A percentile compares a stretch with the other conserved stretches of the same genome.
Evolutionary conservation across 2,888 invertebrate genomes (phyloP).

Genomic region (Folsomia candida): DNA sequence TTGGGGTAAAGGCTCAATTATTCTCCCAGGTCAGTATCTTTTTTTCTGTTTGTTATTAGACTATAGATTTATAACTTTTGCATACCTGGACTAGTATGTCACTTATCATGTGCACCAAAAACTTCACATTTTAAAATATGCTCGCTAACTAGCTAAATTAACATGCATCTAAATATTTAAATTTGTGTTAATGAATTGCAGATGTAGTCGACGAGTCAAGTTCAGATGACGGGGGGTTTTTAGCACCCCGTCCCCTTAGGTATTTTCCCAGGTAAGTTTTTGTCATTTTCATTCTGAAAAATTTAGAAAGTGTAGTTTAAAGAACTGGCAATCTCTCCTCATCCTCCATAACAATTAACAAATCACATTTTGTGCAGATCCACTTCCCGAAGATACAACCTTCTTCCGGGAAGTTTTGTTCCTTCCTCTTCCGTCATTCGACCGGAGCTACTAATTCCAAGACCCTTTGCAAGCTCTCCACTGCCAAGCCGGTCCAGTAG

Average conservation of each 20-base stretch:
- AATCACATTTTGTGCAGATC: too few species aligned
- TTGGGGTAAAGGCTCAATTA: slow-evolving; percentile 45
- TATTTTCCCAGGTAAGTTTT: slow-evolving; percentile 50
- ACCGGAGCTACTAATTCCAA: slow-evolving; percentile 42
- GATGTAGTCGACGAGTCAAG: slow-evolving; percentile 50
- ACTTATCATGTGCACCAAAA: not conserved
- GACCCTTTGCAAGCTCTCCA: slow-evolving; percentile 50
- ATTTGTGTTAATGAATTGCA: slow-evolving; percentile 20
- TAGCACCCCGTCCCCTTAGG: slow-evolving; percentile 49
- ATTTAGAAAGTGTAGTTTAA: too few species aligned
- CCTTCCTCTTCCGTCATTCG: slow-evolving; percentile 49
- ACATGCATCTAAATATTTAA: not conserved
- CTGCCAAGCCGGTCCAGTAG: slow-evolving; percentile 47
- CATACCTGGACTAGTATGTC: too few species aligned
- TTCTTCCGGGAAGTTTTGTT: slow-evolving; percentile 50
- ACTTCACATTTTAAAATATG: not conserved
- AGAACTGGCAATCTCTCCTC: too few species aligned
- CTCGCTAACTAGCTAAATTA: not conserved
- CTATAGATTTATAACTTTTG: too few species aligned
- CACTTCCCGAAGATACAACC: slow-evolving; percentile 50
- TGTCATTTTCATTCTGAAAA: too few species aligned
- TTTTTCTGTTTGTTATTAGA: not conserved
- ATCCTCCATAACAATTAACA: too few species aligned
- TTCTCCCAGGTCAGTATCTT: slow-evolving; percentile 32
- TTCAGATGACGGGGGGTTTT: slow-evolving; percentile 51